Evolutionary conservation across 2,113 vertebrate species (phyloP).

Genomic region (Phodopus roborovskii): DNA sequence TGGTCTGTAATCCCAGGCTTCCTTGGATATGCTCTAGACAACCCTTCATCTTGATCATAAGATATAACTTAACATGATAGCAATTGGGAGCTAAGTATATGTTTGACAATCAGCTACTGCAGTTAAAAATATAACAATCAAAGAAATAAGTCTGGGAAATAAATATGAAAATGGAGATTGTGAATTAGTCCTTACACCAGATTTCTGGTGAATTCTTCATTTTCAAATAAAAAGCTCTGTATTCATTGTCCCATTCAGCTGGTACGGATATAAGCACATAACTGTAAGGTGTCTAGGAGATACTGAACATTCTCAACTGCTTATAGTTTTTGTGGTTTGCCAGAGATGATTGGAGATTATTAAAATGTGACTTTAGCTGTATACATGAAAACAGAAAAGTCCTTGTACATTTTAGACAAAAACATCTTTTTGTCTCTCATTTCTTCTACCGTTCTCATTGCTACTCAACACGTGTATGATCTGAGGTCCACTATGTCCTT

Average conservation of each 20-base stretch:
- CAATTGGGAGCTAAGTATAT: not conserved
- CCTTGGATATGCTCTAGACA: not conserved
- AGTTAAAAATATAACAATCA: not conserved
- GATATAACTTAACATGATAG: not conserved
- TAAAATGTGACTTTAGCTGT: not conserved
- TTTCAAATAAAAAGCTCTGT: conserved; percentile 13
- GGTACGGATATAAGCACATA: not conserved
- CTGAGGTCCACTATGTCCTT: rapidly evolving
- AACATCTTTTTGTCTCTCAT: not conserved
- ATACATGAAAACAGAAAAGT: too few species aligned
- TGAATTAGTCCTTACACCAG: not conserved
- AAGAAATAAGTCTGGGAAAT: not conserved
- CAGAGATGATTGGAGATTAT: not conserved
- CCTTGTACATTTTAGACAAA: too few species aligned
- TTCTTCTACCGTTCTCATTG: too few species aligned
- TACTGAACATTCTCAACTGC: not conserved
- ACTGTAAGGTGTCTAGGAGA: not conserved
- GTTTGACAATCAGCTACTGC: not conserved
- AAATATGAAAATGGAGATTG: not conserved
- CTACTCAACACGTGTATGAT: not conserved
- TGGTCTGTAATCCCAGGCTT: not conserved
- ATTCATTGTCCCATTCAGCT: not conserved
- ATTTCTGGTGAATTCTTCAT: not conserved
- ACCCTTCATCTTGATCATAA: not conserved
- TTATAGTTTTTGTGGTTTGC: not conserved